phyloP scores from a whole-genome alignment of 2,888 invertebrate genomes.

The Corbicula japonica region DNA sequence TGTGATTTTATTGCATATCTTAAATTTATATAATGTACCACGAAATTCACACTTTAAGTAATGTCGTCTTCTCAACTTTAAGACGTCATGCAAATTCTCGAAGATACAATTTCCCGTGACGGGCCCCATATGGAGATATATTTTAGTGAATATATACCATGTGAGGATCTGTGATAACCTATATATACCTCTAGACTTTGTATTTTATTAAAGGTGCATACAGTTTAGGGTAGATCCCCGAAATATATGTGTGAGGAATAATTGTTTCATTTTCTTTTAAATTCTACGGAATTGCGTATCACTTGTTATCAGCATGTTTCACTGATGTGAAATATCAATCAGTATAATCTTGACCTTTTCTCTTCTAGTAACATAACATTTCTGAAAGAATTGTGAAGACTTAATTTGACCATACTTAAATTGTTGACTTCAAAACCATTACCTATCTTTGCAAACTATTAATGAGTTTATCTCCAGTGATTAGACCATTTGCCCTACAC shows the following conservation, averaged over 20 bases:
- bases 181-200: conserved; percentile 16
- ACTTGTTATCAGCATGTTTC: background rate
- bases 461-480: too few relatives aligned
- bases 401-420: background rate
- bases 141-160: conserved; percentile 1
- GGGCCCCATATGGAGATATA: background rate
- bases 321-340: too few relatives aligned
- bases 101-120: background rate
- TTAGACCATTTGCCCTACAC: too few relatives aligned
- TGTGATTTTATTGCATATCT: background rate
- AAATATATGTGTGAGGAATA: conserved; percentile 30
- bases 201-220: conserved; percentile 3
- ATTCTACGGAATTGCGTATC: background rate
- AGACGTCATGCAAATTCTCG: background rate
- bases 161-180: conserved; percentile 15
- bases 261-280: background rate
- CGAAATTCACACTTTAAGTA: background rate
- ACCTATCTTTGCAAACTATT: too few relatives aligned
- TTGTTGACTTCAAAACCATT: too few relatives aligned
- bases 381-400: background rate
- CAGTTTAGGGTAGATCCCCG: conserved; percentile 32
- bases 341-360: background rate
- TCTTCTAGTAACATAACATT: background rate
- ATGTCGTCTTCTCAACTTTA: background rate
- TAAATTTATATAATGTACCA: background rate